Base-by-base conservation (phyloP, 2,113 vertebrate species). In the Aleadryas rufinucha region DNA sequence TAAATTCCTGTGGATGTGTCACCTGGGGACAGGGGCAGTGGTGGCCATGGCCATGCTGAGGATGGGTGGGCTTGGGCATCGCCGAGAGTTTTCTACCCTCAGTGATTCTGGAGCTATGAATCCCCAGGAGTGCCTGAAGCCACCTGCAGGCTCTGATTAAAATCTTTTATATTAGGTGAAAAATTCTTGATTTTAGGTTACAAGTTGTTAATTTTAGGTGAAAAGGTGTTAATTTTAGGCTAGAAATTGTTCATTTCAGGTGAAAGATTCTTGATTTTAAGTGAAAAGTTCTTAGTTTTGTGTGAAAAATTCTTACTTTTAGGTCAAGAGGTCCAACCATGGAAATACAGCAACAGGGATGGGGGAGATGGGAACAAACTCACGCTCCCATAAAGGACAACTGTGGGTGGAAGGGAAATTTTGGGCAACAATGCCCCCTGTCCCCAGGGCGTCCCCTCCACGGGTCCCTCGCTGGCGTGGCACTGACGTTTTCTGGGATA, bases 401-500 rank as follows among this genome's bases (percentile, higher is more conserved):
- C 17, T 39, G 10, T 9, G 5, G 12, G 19, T 61, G 16, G 8
- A 39, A 28, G 23, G 15, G 18, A 78, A 16, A 78, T 69, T 61
- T 35, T 60, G 33, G 65, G 6, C 35, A 45, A 16, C 28, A 14
- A 7, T 13, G 18, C 31, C 31, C 13, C 10, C 13, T 50, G 44
- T 66, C 21, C 41, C 13, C 57, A 27, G 45, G 50, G 21, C 0
- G 1, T 39, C 11, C 26, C 6, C 59, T 45, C 26, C 0, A 0
- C 0, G 0, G 16, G 6, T 31, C 21, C 6, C 12, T 44, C 0
- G 0, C 13, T 41, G 37, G 6, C 0, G 0, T 31, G 20, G 39
- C 71, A 24, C 33, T 8, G 52, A 24, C 28, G 20, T 44, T 39
- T 60, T 19, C 47, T 30, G 5, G 26, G 10, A 11, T 42, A 14